phyloP scores from a whole-genome alignment of 1,140 invertebrate species.

The Olivierus martensii region DNA sequence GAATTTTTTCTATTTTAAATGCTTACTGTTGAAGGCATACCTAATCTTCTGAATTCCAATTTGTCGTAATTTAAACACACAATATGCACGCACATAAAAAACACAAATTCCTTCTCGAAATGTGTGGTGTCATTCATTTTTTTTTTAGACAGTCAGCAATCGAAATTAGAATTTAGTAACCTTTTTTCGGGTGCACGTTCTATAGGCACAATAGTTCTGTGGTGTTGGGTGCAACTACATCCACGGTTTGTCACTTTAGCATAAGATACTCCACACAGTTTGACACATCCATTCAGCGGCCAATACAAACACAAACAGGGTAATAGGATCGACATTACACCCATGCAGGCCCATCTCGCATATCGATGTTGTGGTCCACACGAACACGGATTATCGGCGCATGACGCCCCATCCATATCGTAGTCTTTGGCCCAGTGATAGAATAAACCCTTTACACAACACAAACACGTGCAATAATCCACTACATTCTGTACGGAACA shows the following conservation, averaged over 20 bases:
- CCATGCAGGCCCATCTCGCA: constrained; percentile 73
- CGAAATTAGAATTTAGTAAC: constrained; percentile 37
- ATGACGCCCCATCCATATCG: constrained; percentile 49
- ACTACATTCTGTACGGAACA: constrained; percentile 71
- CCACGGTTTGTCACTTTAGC: constrained; percentile 56
- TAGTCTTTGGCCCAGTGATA: constrained; percentile 73
- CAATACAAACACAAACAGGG: constrained; percentile 85
- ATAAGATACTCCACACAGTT: constrained; percentile 62
- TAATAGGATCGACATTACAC: constrained; percentile 56
- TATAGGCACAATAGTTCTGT: constrained; percentile 16
- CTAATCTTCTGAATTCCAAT: no score
- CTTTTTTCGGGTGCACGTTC: constrained; percentile 38
- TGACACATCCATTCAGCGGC: constrained; percentile 67
- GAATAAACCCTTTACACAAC: constrained; percentile 80
- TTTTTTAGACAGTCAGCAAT: constrained; percentile 13
- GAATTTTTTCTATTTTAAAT: no score
- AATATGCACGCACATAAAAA: no score
- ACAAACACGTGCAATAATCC: constrained; percentile 79
- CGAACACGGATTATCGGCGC: constrained; percentile 73
- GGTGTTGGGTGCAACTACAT: constrained; percentile 36
- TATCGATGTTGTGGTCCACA: constrained; percentile 52
- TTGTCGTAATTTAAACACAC: no score
- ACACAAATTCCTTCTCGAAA: no score
- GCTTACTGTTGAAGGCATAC: no score
- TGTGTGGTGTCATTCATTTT: no score